phyloP scores from a whole-genome alignment of 2,797 vertebrate species.

The Danionella dracula region DNA sequence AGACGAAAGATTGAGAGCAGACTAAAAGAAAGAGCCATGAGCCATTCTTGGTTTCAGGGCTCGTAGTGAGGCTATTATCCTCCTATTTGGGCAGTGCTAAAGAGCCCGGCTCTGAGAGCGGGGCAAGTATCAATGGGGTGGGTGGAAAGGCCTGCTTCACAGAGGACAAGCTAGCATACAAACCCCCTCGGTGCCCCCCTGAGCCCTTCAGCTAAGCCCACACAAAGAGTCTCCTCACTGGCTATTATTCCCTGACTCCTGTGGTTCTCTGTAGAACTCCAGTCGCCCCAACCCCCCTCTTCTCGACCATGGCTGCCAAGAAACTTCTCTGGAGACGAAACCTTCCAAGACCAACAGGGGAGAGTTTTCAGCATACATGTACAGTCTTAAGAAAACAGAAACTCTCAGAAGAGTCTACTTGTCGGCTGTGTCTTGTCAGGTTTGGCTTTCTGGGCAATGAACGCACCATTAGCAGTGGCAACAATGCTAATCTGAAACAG shows the following conservation, averaged over 20 bases:
- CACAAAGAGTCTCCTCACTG: slow-evolving; percentile 40
- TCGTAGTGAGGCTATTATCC: slow-evolving; percentile 35
- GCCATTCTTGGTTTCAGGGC: slow-evolving; percentile 28
- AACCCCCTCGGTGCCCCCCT: slow-evolving; percentile 18
- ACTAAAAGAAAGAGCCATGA: slow-evolving; percentile 30
- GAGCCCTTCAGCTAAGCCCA: slow-evolving; percentile 35
- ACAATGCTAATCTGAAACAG: slow-evolving; percentile 37
- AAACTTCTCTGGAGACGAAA: slow-evolving; percentile 2
- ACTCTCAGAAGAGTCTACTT: not conserved
- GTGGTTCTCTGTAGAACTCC: slow-evolving; percentile 28
- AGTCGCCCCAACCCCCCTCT: not conserved
- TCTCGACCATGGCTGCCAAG: slow-evolving; percentile 24
- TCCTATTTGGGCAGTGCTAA: slow-evolving; percentile 34
- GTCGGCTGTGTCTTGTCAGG: not conserved
- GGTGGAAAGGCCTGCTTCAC: slow-evolving; percentile 34
- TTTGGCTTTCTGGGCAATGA: slow-evolving; percentile 8
- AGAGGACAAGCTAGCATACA: slow-evolving; percentile 35
- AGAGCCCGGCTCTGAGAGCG: slow-evolving; percentile 24
- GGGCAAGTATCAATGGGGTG: slow-evolving; percentile 35
- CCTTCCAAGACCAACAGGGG: slow-evolving; percentile 14
- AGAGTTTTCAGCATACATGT: slow-evolving; percentile 16
- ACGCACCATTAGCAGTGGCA: slow-evolving; percentile 32
- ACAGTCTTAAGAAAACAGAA: not conserved
- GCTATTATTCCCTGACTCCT: slow-evolving; percentile 20
- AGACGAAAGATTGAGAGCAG: slow-evolving; percentile 5